Base-by-base conservation (phyloP, 2,113 vertebrate genomes). In the Trinectes maculatus region DNA sequence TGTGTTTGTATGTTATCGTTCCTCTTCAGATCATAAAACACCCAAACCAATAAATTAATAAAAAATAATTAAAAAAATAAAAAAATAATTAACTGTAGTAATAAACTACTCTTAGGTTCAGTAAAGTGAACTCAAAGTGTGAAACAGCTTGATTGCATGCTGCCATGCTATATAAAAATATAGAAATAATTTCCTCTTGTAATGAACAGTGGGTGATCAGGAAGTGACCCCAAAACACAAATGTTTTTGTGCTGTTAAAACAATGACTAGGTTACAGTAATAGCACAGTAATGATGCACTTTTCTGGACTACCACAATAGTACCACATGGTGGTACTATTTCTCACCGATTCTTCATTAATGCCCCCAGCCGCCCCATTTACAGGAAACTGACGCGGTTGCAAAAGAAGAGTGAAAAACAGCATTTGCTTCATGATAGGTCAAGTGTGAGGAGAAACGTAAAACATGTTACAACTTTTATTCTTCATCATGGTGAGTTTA, bases 401-500 rank as follows among this genome's bases (percentile, higher is more conserved):
- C 3, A 16, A 3, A 7, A 5, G 39, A 80, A 75, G 8, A 25
- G 28, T 44, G 7, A 42, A 29, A 3, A 18, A n/a, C 9, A 10
- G 1, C 2, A 12, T 26, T 48, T 3, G 15, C 22, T 18, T 8
- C 16, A n/a, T 28, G 18, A 1, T 5, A 29, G 53, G 18, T 11
- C 9, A 22, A 13, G 18, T 12, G 4, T 22, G 16, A 29, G 12
- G 18, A n/a, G 10, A 43, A 16, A 18, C 9, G 2, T 16, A 18
- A 18, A 74, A 58, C 10, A 87, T 87, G 86, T 36, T 3, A 2
- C 33, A 15, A 36, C 11, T 7, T 5, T 5, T 52, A 0, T 37
- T 84, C 22, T 13, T 89, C 37, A 21, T 86, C 22, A 11, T 67
- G 63, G 89, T 89, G 58, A 83, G 85, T 69, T 19, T 1, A 33